Evolutionary conservation across 2,113 vertebrate species (phyloP), one percentile per base, ranked within the genome.

Genomic region (Pluvianellus socialis): DNA sequence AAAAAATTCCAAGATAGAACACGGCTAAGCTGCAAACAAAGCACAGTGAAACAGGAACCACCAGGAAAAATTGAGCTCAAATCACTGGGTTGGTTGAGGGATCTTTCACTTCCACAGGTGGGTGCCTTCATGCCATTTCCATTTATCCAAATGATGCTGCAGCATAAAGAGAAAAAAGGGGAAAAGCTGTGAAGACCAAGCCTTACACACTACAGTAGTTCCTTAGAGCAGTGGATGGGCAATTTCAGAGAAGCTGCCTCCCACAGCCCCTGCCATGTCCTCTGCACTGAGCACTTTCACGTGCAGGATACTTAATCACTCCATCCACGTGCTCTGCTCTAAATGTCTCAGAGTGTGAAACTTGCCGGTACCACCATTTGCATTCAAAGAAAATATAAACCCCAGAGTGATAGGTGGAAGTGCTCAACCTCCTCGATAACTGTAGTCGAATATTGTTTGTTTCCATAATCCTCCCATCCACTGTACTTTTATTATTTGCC

Each of bases 291-390:
- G 35, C 35, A 70, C 94, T 53, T 28, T 2, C 1, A 27, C 96
- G 96, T 5, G 0, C 1, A 2, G 93, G 96, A 44, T 94, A 97
- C 2, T 1, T 1, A 20, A 97, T 45, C 10, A 0, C 11, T 59
- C 96, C 97, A 19, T 96, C 16, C 66, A 14, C 2, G 59, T 96
- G 97, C 27, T 14, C 1, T 7, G 30, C 14, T 23, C 2, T 44
- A 7, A 97, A 94, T 4, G 3, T 3, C 10, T 66, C 40, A 2
- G 0, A 0, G 1, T 0, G 4, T n/a, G 82, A 86, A 30, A 7
- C 23, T 30, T 0, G 0, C 0, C 0, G 0, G 45, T 30, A 3
- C 7, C 0, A 1, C 1, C 0, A 0, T 17, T 14, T 26, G 67
- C 96, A 97, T 4, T 6, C 2, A 80, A 97, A 97, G 0, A 7